Conservation (phyloP, 1,140 invertebrate genomes). For the Leptinotarsa lineolata region DNA sequence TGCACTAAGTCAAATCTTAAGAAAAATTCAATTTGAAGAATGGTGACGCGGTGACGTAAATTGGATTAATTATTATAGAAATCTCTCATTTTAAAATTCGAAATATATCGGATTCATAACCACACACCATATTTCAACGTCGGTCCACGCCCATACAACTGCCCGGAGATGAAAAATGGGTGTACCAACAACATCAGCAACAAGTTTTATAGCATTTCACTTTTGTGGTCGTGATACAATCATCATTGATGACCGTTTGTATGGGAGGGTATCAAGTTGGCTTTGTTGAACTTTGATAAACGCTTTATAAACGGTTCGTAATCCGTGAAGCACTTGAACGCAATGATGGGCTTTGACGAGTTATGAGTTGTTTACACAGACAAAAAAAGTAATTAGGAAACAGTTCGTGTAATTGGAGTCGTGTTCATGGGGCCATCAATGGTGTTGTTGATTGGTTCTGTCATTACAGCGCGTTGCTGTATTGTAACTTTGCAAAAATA, state of each 20-base stretch:
- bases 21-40: too few species aligned
- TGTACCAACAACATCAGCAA: neutral
- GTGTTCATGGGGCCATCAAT: too few species aligned
- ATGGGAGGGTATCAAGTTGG: slow-evolving; percentile 1
- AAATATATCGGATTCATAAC: neutral
- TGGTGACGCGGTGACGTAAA: too few species aligned
- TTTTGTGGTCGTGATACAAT: slow-evolving; percentile 4
- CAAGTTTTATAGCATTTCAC: slow-evolving; percentile 2
- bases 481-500: too few species aligned
- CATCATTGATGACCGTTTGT: slow-evolving; percentile 5
- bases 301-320: slow-evolving; percentile 2
- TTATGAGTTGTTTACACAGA: too few species aligned
- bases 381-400: too few species aligned
- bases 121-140: neutral
- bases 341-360: neutral
- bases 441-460: too few species aligned
- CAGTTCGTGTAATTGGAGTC: too few species aligned
- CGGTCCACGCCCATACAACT: neutral
- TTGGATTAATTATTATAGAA: too few species aligned
- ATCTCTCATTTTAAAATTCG: neutral
- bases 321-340: neutral
- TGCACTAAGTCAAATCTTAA: too few species aligned
- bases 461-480: too few species aligned
- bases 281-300: slow-evolving; percentile 8
- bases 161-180: neutral